These are phyloP conservation scores for Cotesia congregata DNA, from an alignment of 2,888 invertebrate species.

Conservation along the genomic window DNA sequence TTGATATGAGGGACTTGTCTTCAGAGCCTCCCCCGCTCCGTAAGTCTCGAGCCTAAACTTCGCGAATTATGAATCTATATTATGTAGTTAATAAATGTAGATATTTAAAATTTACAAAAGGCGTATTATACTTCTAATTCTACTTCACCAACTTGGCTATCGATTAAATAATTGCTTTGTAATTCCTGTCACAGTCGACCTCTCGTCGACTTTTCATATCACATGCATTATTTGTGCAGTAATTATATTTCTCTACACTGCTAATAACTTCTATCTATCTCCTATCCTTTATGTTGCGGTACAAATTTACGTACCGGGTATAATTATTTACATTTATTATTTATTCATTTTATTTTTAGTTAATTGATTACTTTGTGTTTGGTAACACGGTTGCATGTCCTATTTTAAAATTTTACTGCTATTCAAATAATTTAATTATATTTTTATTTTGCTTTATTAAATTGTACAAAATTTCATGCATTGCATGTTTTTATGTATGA, in stretches of 20 bases:
- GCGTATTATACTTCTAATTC: neutral
- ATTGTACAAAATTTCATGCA: no score
- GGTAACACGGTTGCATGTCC: no score
- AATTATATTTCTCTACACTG: neutral
- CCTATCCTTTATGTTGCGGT: no score
- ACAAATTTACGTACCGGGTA: no score
- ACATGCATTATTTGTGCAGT: neutral
- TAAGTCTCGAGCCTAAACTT: neutral
- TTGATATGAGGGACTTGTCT: neutral
- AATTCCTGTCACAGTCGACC: neutral
- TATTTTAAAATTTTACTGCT: no score
- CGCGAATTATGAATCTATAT: neutral
- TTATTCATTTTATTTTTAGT: neutral
- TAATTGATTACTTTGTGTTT: no score
- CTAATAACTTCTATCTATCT: neutral
- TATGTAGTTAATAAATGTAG: neutral
- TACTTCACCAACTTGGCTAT: neutral
- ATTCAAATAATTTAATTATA: no score
- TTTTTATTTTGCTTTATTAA: no score
- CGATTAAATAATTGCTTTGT: neutral
- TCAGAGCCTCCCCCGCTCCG: neutral
- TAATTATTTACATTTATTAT: neutral
- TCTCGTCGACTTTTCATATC: neutral
- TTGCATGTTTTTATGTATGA: no score
- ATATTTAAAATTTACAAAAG: neutral